Percentiles rank a stretch among this genome's conserved stretches.
Conservation (phyloP, 2,888 invertebrate genomes). For the Tribolium freemani region DNA sequence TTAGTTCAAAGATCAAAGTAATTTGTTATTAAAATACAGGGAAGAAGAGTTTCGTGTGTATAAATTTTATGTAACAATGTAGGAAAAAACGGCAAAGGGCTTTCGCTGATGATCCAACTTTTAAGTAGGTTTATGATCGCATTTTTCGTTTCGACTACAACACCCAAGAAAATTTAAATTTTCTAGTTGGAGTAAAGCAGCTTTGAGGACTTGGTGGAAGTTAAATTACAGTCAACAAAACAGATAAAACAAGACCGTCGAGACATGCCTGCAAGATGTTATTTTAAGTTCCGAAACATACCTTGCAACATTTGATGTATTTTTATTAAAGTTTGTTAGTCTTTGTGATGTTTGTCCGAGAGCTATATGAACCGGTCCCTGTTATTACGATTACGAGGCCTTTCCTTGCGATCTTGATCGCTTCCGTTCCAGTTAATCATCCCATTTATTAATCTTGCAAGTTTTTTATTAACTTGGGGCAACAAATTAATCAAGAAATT, state of each 20-base stretch:
- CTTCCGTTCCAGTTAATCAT: conserved; percentile 20
- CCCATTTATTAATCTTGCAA: conserved; percentile 20
- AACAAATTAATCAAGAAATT: conserved; percentile 35
- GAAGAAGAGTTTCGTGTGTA: too few species aligned
- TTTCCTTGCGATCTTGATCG: conserved; percentile 9
- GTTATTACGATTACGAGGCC: background rate
- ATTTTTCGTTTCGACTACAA: background rate
- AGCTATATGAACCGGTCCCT: background rate
- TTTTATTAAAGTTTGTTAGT: background rate
- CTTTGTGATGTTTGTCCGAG: background rate
- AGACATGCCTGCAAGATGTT: background rate
- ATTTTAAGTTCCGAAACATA: background rate
- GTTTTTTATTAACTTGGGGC: conserved; percentile 24
- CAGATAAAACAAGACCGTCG: background rate
- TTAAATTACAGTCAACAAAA: background rate
- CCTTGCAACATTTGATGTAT: background rate
- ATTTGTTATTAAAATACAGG: too few species aligned
- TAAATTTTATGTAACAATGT: too few species aligned
- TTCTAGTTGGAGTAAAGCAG: background rate
- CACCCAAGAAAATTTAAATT: background rate
- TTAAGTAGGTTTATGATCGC: background rate
- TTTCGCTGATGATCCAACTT: background rate
- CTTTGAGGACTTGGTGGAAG: background rate
- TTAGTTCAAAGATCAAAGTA: too few species aligned
- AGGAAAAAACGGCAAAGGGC: background rate